phyloP scores from a whole-genome alignment of 1,140 invertebrate species.

The Oryctes rhinoceros region DNA sequence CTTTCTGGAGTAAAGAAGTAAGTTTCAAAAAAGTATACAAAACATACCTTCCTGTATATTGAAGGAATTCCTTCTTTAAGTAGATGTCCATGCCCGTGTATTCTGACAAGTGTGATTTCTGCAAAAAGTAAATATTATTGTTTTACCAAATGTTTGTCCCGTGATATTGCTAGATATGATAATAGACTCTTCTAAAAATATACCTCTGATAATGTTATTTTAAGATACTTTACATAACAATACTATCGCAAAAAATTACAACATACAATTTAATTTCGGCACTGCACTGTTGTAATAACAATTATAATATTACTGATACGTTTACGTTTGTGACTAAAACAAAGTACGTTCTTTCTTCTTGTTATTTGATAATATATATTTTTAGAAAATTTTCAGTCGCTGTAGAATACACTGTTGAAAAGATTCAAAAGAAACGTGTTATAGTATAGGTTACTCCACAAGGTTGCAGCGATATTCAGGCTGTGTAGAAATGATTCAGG shows the following conservation, averaged over 20 bases:
- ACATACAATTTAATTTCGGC: background rate
- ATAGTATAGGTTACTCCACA: too few species aligned
- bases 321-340: too few species aligned
- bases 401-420: too few species aligned
- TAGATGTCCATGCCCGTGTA: constrained; percentile 85
- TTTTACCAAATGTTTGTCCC: constrained; percentile 16
- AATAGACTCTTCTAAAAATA: background rate
- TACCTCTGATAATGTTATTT: background rate
- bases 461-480: too few species aligned
- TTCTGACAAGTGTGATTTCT: constrained; percentile 82
- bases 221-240: background rate
- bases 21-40: constrained; percentile 41
- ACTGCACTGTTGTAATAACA: too few species aligned
- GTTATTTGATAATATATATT: too few species aligned
- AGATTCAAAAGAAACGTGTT: background rate
- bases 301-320: too few species aligned
- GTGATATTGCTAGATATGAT: constrained; percentile 28
- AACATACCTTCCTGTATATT: constrained; percentile 87
- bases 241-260: background rate
- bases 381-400: too few species aligned
- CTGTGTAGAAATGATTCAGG: too few species aligned
- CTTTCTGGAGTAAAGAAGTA: too few species aligned
- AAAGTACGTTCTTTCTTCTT: too few species aligned
- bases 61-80: constrained; percentile 93
- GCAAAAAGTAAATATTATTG: constrained; percentile 53